Percentiles rank a stretch among this genome's conserved stretches.
Conservation (phyloP, 2,113 vertebrate genomes). For the Centrocercus urophasianus region DNA sequence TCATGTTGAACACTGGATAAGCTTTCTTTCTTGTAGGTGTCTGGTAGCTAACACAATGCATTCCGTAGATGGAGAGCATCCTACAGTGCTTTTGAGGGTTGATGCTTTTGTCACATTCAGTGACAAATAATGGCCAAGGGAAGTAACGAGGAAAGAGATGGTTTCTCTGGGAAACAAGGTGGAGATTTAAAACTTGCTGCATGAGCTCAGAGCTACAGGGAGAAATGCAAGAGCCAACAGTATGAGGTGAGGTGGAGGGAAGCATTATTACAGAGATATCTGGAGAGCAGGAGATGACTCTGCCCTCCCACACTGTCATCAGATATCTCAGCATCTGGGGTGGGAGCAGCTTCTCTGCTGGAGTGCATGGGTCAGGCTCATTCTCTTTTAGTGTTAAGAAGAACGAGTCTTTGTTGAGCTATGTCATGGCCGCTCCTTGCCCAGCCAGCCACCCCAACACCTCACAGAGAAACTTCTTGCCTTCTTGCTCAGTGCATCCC, state of each 20-base stretch:
- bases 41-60: background rate
- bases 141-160: background rate
- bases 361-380: fast-evolving
- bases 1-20: background rate
- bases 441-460: background rate
- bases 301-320: background rate
- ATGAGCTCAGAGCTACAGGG: background rate
- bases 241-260: background rate
- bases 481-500: background rate
- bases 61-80: background rate
- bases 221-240: background rate
- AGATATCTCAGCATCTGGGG: background rate
- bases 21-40: background rate
- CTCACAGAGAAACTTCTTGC: background rate
- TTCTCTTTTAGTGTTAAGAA: background rate
- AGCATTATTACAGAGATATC: background rate
- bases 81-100: background rate
- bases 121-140: background rate
- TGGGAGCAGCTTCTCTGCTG: background rate
- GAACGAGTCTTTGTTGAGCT: background rate
- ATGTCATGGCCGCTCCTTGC: background rate
- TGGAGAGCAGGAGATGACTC: background rate
- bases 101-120: background rate
- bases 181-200: background rate
- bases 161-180: background rate